phyloP scores from a whole-genome alignment of 2,888 invertebrate species.

The Lottia scabra region DNA sequence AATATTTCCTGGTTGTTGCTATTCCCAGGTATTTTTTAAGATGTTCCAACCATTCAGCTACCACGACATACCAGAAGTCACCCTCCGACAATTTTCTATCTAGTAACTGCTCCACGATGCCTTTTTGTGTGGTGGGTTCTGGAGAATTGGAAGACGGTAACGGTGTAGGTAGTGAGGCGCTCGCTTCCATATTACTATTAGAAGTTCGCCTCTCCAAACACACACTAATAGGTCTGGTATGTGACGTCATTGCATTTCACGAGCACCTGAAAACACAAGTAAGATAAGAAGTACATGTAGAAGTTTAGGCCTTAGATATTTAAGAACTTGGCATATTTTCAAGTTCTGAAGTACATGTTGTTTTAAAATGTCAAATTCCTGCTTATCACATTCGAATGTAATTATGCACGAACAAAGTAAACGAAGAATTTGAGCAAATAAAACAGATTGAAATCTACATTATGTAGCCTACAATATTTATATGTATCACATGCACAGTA shows the following conservation, averaged over 20 bases:
- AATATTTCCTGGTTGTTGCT: slow-evolving; percentile 54
- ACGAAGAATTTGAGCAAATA: no score
- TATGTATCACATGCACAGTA: no score
- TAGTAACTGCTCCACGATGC: slow-evolving; percentile 56
- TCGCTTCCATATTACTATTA: not conserved
- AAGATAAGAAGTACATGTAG: not conserved
- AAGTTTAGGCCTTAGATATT: not conserved
- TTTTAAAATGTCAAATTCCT: no score
- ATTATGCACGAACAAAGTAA: no score
- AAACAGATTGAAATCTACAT: no score
- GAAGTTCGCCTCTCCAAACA: not conserved
- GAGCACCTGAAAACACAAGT: not conserved
- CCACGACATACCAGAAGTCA: slow-evolving; percentile 62
- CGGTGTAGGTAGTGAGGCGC: not conserved
- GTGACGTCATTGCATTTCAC: not conserved
- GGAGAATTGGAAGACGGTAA: slow-evolving; percentile 28
- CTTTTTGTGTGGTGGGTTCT: slow-evolving; percentile 52
- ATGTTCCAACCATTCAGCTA: slow-evolving; percentile 62
- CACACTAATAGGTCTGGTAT: not conserved
- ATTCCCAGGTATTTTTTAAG: slow-evolving; percentile 59
- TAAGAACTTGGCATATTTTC: no score
- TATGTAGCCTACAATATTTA: no score
- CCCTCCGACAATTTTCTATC: slow-evolving; percentile 55
- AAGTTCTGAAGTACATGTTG: no score
- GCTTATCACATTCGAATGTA: no score